Base-by-base conservation (phyloP, 2,797 vertebrate genomes). In the Muscicapa striata region DNA sequence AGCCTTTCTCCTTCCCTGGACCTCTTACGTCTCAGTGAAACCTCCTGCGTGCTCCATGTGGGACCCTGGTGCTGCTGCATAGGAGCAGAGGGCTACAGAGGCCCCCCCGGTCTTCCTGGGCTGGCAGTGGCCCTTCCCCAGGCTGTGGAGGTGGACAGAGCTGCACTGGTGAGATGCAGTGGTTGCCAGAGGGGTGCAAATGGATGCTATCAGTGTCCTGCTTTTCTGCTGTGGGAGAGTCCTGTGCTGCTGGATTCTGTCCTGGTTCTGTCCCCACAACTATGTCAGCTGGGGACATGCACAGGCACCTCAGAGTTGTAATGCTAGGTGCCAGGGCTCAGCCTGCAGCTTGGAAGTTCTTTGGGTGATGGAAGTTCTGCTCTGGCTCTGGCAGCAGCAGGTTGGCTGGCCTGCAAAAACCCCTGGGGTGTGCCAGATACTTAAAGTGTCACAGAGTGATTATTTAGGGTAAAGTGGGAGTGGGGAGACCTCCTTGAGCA, bases 401-500 rank as follows among this genome's bases (percentile, higher is more conserved):
- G 21, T 64, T 74, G 51, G 11, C 22, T 32, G 9, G 15, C n/a
- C 45, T 59, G 41, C 48, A 67, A 16, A 66, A 82, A 6, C 12
- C 34, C 12, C 55, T 5, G 0, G 17, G 32, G 10, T 43, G n/a
- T 83, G 43, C 34, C 1, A 52, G 17, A 2, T 59, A 18, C 34
- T 40, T 43, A 43, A 26, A 40, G 51, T 26, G 30, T 77, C 12
- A 68, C 3, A 1, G 43, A 38, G 45, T 0, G 4, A 57, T 68
- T 57, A 15, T 61, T 49, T 1, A 2, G 43, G 21, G 40, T 4
- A 10, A 24, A 16, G 41, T 6, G 5, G 38, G 29, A n/a, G 30
- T 1, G 1, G 21, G 34, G 26, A 54, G 40, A 73, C 36, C 23
- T 55, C 11, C 27, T 17, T 76, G 49, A 63, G 32, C 43, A 49